Base-by-base conservation (phyloP, 2,113 vertebrate genomes). In the Cryptoleucopteryx plumbea region DNA sequence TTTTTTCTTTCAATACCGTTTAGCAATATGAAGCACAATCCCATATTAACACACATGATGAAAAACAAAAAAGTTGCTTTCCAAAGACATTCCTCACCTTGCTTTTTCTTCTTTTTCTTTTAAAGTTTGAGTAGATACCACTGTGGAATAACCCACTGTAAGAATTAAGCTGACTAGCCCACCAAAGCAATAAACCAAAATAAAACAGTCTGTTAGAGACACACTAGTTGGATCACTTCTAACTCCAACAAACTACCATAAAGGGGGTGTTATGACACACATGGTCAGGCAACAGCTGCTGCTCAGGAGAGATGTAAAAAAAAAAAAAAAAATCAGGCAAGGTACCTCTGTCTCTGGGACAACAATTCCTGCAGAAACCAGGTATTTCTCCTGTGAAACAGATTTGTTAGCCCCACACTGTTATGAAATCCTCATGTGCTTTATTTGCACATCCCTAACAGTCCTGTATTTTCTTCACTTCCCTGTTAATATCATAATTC, bases 281-380 rank as follows among this genome's bases (percentile, higher is more conserved):
- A 71, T 3, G 12, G 56, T 89, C 52, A 89, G 59, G 77, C 80
- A 94, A 92, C 65, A 89, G 67, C 94, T 92, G 80, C 23, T 95
- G 86, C 80, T 92, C 63, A 74, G 68, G 32, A 86, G n/a, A 84
- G 32, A 81, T 5, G 8, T 42, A 20, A 45, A 45, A 61, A 58
- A 36, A 50, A 67, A 63, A n/a, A 40, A 16, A 73, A 31, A 31
- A 20, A 20, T 58, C 47, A 91, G 72, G 52, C 32, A 92, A 94
- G 42, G 72, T 78, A 91, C 68, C 48, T 91, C 59, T 74, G 68
- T 74, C 83, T 95, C 91, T 84, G 61, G 58, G 93, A 63, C 61
- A 96, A 93, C 36, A 89, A 78, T 27, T 86, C 56, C 77, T 94
- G 68, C 43, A 89, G 72, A 96, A 96, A 96, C 31, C n/a, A 95